Evolutionary conservation across 2,797 vertebrate species (phyloP), one percentile per base, ranked within the genome.

Genomic region (Denticeps clupeoides): DNA sequence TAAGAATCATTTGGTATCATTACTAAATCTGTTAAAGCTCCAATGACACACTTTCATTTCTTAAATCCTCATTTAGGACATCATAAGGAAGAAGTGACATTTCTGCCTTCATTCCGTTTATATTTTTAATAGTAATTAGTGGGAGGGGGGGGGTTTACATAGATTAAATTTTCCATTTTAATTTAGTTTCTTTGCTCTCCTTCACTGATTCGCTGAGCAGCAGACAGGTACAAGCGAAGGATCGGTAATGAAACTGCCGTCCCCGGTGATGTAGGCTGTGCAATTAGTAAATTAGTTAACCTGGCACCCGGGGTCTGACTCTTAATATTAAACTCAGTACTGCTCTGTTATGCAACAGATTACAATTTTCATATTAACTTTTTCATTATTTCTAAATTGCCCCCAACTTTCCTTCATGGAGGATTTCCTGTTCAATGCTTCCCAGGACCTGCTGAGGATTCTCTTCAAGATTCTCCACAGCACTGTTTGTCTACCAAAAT

Each of bases 1-100:
- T 54, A 65, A 77, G 68, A 52, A 71, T 75, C 64, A 68, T 68
- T 80, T 76, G 74, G 74, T 79, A 66, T 77, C 60, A 67, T 71
- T 79, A 78, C 77, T 80, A 78, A 78, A 67, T 72, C 70, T 56
- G 52, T 57, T 56, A 69, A 70, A 70, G 62, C 52, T 48, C 55
- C 58, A 55, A 58, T 54, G 60, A 47, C 60, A 62, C 38, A 61
- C 51, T 78, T 65, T 69, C 63, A 57, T 77, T 72, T 70, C 56
- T 68, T 65, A 69, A 78, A 78, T 80, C 74, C 72, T 56, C 56
- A 60, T 63, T 56, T 68, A 65, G 71, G 79, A 74, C 70, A 77
- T 64, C 63, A 61, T 71, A 19, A 73, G 59, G 65, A 52, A 33
- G 53, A 63, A 56, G 61, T 63, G 58, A 56, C 58, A 68, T 65